Conservation (phyloP, 2,888 invertebrate species). For the Lamellibrachia satsuma region DNA sequence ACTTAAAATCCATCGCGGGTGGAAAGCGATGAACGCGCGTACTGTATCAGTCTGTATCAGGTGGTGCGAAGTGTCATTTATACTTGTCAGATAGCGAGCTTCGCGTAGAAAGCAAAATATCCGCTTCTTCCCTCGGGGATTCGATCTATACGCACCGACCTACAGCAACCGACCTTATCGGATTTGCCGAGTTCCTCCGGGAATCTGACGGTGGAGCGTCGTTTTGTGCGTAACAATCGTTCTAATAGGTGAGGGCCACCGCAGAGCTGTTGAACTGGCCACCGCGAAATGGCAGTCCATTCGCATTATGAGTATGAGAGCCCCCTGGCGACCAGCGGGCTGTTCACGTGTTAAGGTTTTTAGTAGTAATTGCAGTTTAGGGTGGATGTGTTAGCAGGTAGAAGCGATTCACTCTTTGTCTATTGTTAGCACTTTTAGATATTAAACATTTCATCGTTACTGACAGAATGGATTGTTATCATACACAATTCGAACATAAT, state of each 20-base stretch:
- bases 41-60: not conserved
- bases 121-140: not conserved
- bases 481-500: too few relatives aligned
- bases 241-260: not conserved
- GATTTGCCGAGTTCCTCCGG: not conserved
- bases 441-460: too few relatives aligned
- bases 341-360: not conserved
- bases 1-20: constrained; percentile 1
- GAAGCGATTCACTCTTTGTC: not conserved
- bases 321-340: not conserved
- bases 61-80: not conserved
- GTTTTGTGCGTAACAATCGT: not conserved
- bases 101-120: constrained; percentile 1
- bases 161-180: not conserved
- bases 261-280: not conserved
- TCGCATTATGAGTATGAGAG: not conserved
- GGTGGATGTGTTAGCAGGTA: not conserved
- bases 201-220: not conserved
- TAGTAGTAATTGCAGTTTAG: not conserved
- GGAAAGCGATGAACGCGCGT: not conserved
- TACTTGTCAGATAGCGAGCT: not conserved
- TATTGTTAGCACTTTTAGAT: too few relatives aligned
- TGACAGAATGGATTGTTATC: too few relatives aligned
- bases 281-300: not conserved
- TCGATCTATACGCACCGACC: not conserved